phyloP scores from a whole-genome alignment of 2,113 vertebrate species.

The Myrmecobius fasciatus region DNA sequence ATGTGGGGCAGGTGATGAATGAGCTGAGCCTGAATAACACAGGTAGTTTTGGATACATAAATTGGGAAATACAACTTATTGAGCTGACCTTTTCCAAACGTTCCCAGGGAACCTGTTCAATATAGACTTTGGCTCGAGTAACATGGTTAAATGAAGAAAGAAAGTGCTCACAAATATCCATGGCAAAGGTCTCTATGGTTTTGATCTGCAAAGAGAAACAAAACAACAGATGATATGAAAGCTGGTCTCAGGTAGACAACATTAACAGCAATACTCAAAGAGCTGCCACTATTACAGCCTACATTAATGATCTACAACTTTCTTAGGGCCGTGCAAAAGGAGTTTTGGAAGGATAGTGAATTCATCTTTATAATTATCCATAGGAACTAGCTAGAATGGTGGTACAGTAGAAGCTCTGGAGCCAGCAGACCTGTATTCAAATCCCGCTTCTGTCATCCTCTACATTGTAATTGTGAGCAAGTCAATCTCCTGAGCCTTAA shows the following conservation, averaged over 20 bases:
- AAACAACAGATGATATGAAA: constrained; percentile 7
- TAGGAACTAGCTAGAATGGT: not conserved
- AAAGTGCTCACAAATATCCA: constrained; percentile 90
- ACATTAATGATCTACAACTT: constrained; percentile 2
- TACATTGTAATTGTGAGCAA: not conserved
- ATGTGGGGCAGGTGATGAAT: not conserved
- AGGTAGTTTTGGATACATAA: not conserved
- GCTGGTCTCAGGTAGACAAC: not conserved
- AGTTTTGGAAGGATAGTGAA: constrained; percentile 3
- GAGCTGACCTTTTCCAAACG: constrained; percentile 88
- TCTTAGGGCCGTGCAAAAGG: constrained; percentile 41
- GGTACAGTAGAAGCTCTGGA: not conserved
- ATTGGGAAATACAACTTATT: constrained; percentile 26
- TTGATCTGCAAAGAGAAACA: constrained; percentile 83
- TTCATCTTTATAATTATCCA: not conserved
- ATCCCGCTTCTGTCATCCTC: not conserved
- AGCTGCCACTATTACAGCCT: not conserved
- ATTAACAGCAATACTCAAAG: not conserved
- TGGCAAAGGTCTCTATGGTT: constrained; percentile 89
- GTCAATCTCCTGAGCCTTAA: not conserved
- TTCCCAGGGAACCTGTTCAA: constrained; percentile 91
- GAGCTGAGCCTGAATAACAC: not conserved
- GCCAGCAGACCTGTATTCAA: not conserved
- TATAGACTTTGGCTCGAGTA: constrained; percentile 82
- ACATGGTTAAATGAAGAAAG: constrained; percentile 91